Evolutionary conservation across 2,797 vertebrate genomes (phyloP).

Genomic region (Cynodonichthys magdalenae): DNA sequence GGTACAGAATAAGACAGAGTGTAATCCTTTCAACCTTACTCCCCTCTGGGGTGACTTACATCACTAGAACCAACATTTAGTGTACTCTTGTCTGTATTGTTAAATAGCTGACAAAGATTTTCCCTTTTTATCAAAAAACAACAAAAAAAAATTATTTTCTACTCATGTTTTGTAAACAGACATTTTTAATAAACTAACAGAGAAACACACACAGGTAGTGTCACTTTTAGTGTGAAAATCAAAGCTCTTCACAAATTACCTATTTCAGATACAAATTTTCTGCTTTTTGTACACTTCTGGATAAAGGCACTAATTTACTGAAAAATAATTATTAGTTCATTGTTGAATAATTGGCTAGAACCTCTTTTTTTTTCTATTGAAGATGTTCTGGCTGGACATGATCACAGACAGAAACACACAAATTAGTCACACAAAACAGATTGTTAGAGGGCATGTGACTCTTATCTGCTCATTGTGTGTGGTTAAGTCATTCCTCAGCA

Average conservation of each 20-base stretch:
- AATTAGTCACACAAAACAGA: slow-evolving; percentile 14
- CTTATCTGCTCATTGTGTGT: slow-evolving; percentile 22
- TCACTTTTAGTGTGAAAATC: not conserved
- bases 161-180: slow-evolving; percentile 6
- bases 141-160: not conserved
- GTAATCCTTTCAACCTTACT: slow-evolving; percentile 17
- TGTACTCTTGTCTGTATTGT: not conserved
- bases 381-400: slow-evolving; percentile 20
- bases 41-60: slow-evolving; percentile 28
- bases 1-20: slow-evolving; percentile 77
- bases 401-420: slow-evolving; percentile 25
- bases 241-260: not conserved
- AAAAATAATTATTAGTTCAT: not conserved
- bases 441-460: slow-evolving; percentile 41
- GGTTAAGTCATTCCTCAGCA: slow-evolving; percentile 25
- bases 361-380: slow-evolving; percentile 6
- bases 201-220: not conserved
- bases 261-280: not conserved
- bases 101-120: not conserved
- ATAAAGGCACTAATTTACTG: not conserved
- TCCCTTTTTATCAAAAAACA: not conserved
- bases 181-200: not conserved
- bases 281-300: not conserved
- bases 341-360: slow-evolving; percentile 10
- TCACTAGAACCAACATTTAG: not conserved